These are phyloP conservation scores for Tupaia chinensis DNA, from an alignment of 2,113 vertebrate species.

Conservation along the genomic window DNA sequence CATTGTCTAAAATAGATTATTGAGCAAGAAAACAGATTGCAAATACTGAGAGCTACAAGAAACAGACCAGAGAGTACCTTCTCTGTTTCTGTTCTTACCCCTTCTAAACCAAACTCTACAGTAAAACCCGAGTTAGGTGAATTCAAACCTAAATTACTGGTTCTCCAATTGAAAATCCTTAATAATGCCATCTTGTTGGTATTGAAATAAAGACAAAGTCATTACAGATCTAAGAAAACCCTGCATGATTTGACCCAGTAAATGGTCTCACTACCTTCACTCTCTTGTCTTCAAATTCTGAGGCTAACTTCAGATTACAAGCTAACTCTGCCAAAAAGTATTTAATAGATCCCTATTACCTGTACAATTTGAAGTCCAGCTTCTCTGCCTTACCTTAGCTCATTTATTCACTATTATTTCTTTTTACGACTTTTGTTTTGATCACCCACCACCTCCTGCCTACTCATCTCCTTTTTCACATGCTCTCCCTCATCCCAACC, in stretches of 20 bases:
- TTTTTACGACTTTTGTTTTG: neutral
- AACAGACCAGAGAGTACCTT: neutral
- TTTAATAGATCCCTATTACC: neutral
- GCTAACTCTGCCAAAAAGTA: neutral
- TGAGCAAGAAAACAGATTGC: neutral
- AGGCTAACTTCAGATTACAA: neutral
- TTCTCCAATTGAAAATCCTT: neutral
- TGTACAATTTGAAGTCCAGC: neutral
- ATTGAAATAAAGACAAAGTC: neutral
- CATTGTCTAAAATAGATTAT: neutral
- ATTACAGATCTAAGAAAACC: neutral
- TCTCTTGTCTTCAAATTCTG: neutral
- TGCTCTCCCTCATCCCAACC: neutral
- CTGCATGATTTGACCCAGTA: neutral
- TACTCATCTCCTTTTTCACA: neutral
- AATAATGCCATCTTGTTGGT: neutral
- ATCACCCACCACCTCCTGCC: neutral
- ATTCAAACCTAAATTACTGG: neutral
- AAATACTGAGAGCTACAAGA: neutral
- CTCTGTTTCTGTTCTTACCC: neutral
- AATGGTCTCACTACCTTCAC: neutral
- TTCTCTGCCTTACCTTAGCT: neutral
- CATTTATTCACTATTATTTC: neutral
- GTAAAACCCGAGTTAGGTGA: neutral
- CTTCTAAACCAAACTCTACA: neutral